phyloP scores from a whole-genome alignment of 2,113 vertebrate species.

The Corythoichthys intestinalis region DNA sequence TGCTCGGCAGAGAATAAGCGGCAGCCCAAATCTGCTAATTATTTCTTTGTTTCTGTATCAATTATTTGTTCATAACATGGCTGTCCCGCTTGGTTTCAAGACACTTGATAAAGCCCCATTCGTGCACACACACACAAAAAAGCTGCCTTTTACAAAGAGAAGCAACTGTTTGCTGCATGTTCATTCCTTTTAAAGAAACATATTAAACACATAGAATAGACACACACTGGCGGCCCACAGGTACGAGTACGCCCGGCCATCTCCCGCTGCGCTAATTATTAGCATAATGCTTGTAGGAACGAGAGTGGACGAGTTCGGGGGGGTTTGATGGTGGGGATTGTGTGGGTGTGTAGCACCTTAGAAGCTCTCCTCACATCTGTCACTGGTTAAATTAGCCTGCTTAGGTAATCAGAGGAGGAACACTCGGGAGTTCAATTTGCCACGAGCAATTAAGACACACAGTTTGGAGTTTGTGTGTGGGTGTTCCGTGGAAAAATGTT shows the following conservation, averaged over 20 bases:
- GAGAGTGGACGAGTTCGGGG: constrained; percentile 40
- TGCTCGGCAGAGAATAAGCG: constrained; percentile 58
- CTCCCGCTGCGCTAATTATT: constrained; percentile 75
- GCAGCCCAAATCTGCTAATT: constrained; percentile 75
- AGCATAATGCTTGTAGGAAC: constrained; percentile 70
- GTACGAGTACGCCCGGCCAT: constrained; percentile 39
- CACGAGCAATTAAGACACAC: constrained; percentile 24
- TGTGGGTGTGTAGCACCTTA: constrained; percentile 41
- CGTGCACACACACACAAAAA: constrained; percentile 19
- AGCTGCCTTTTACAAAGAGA: constrained; percentile 13
- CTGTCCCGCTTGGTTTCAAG: constrained; percentile 65
- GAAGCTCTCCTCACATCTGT: constrained; percentile 69
- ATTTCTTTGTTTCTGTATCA: constrained; percentile 78
- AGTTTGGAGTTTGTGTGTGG: constrained; percentile 26
- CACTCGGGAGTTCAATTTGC: constrained; percentile 24
- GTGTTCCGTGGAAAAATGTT: not conserved
- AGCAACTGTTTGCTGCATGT: constrained; percentile 30
- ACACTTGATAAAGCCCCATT: constrained; percentile 68
- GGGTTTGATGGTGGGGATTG: constrained; percentile 29
- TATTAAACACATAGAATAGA: constrained; percentile 20
- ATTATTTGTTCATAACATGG: constrained; percentile 74
- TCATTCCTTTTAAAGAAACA: constrained; percentile 10
- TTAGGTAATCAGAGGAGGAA: constrained; percentile 56
- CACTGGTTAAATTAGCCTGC: constrained; percentile 70
- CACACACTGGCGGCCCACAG: constrained; percentile 27